Base-by-base conservation (phyloP, 2,797 vertebrate species). In the Sarcophilus harrisii region DNA sequence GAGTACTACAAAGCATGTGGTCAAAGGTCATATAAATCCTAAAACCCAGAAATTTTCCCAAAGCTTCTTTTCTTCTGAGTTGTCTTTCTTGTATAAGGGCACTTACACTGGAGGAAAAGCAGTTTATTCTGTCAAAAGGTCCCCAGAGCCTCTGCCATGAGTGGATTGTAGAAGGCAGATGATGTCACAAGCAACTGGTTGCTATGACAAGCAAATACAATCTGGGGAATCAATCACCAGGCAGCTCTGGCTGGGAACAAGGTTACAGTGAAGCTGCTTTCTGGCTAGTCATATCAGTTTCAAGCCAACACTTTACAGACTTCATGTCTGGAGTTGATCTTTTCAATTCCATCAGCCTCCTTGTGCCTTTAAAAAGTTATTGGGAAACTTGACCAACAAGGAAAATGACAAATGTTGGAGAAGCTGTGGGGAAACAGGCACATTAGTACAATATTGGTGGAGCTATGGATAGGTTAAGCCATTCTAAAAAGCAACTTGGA, bases 351-450 rank as follows among this genome's bases (percentile, higher is more conserved):
- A 66, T 16, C 12, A 0, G 14, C 93, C 92, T 92, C 60, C 55
- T 95, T 90, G 32, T 1, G 52, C 91, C 81, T 93, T 58, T 10
- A 21, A 81, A 81, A 94, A 52, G 58, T 30, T 14, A 45, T 60
- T 58, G 91, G 14, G 73, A 95, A 93, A 92, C 57, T 62, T 92
- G 81, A 1, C 54, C 81, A 93, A 94, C 93, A 57, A 49, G 52
- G 4, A 10, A 1, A 5, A 59, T 57, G 57, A 52, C 24, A 0
- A 24, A 89, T 45, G 10, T 49, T 45, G 13, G 28, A 49, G 0
- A 5, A 4, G 62, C 1, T 87, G 1, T 21, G 14, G 10, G 73
- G 45, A 87, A 87, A 87, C 8, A 49, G 21, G 38, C 73, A 45
- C 9, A 3, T 45, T 81, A 87, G 45, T 27, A 9, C 21, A 16